Base-by-base conservation (phyloP, 2,113 vertebrate genomes). In the Quiscalus mexicanus region DNA sequence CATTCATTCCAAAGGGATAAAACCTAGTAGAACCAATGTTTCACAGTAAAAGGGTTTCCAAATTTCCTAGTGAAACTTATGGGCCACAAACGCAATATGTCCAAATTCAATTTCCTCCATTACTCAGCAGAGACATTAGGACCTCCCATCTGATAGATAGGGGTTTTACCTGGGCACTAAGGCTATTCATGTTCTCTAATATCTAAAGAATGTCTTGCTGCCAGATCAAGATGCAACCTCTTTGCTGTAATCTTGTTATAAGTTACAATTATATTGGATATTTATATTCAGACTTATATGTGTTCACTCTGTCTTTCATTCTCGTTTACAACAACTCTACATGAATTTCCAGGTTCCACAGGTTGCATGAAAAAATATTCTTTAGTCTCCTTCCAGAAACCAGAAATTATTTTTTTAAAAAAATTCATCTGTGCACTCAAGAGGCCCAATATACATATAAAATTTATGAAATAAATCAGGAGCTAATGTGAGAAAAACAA, bases 1-100 rank as follows among this genome's bases (percentile, higher is more conserved):
- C 64, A 58, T 11, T 82, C 28, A 82, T 91, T 81, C 35, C 12
- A 76, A 92, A 94, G 70, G 65, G n/a, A 85, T 94, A 84, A 87
- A 79, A 85, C 3, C 45, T 73, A 39, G 41, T 10, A 79, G 52
- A 65, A 56, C 11, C 23, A 49, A 22, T 63, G 35, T 59, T 83
- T 91, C 49, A 59, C 11, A 65, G 30, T 73, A 62, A 82, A 91
- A 79, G 2, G 2, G 1, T 64, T 87, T 90, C 44, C 78, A 35
- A 90, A 71, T 94, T 87, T 78, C 14, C 17, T 82, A 21, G 20
- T 86, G 70, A 93, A 93, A 41, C 35, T 78, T 75, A 87, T 12
- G 11, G 30, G 19, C 42, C 58, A 63, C 77, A 82, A 87, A 60
- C 33, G 60, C 27, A 4, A 68, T 41, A 3, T 33, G 37, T 56